Percentiles rank a stretch among this genome's conserved stretches.
Evolutionary conservation across 2,888 invertebrate species (phyloP).

Genomic region (Hypomecis atomaria): DNA sequence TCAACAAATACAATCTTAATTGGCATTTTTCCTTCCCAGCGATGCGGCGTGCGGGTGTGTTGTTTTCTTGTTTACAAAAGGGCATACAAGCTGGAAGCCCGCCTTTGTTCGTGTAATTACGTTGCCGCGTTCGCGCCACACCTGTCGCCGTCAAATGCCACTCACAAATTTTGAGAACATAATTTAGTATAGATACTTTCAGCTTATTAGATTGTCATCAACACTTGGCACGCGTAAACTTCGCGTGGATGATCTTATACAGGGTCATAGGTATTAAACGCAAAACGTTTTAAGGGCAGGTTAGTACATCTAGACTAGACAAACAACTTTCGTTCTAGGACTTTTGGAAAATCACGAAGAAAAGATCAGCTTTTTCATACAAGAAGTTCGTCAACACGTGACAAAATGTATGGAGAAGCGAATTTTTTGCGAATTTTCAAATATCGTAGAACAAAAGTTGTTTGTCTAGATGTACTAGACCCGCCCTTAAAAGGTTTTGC

Average conservation of each 20-base stretch:
- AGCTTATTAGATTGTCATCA: conserved; percentile 35
- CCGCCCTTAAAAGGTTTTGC: too few species aligned
- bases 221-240: conserved; percentile 27
- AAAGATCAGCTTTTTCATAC: too few species aligned
- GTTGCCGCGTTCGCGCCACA: conserved; percentile 36
- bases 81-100: conserved; percentile 31
- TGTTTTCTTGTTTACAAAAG: conserved; percentile 38
- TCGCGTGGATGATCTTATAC: conserved; percentile 21
- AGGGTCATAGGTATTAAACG: too few species aligned
- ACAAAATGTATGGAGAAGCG: too few species aligned
- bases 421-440: too few species aligned
- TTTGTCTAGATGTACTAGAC: too few species aligned
- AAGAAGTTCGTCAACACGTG: too few species aligned
- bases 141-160: conserved; percentile 34
- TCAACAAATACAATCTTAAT: conserved; percentile 38
- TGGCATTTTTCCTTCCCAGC: conserved; percentile 35
- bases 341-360: too few species aligned
- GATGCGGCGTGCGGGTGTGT: conserved; percentile 28
- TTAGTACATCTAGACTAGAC: too few species aligned
- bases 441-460: too few species aligned
- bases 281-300: too few species aligned
- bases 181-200: conserved; percentile 35
- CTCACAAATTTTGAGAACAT: conserved; percentile 36
- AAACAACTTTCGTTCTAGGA: too few species aligned
- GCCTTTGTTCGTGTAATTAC: conserved; percentile 39